Evolutionary conservation across 2,797 vertebrate genomes (phyloP), one percentile per base, ranked within the genome.

Genomic region (Pelochelys cantorii): DNA sequence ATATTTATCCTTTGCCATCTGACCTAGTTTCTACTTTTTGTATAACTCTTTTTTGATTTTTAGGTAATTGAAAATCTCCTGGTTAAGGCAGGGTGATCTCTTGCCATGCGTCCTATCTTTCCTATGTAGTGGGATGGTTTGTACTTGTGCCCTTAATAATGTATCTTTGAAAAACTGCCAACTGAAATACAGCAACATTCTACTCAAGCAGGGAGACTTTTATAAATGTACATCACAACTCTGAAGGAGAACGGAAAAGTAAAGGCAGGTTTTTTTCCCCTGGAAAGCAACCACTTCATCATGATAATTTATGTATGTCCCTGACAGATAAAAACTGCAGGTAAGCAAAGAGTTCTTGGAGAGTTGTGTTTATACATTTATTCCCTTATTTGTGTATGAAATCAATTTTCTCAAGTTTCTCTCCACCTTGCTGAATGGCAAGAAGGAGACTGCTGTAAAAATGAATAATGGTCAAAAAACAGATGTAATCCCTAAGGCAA

Each of bases 361-460:
- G 11, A 5, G 23, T 62, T 5, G 3, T 56, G 42, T 84, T 96
- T 81, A 68, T 78, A 77, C 83, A 82, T 93, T 88, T 68, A 79
- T 13, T 5, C 10, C 17, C 8, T 68, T 34, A 81, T 56, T 85
- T 88, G 5, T 81, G 94, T 71, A 60, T 65, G 2, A 74, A 92
- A 87, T 27, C 52, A 14, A 2, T 81, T 92, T 87, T 77, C 15
- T 82, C 25, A 87, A 23, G 9, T 85, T 81, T 83, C 22, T 88
- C 17, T 89, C 80, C 22, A 75, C 15, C 4, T 79, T 56, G 54
- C 17, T 84, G 23, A 92, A 85, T 3, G 56, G 2, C 13, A 87
- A 74, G 68, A 83, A 65, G 90, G 22, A 89, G 52, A 65, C 34
- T 81, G 84, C n/a, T 29, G 4, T 52, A 87, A 92, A 90, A 94